These are phyloP conservation scores for Galleria mellonella DNA, from an alignment of 1,140 invertebrate genomes.

Conservation along the genomic window DNA sequence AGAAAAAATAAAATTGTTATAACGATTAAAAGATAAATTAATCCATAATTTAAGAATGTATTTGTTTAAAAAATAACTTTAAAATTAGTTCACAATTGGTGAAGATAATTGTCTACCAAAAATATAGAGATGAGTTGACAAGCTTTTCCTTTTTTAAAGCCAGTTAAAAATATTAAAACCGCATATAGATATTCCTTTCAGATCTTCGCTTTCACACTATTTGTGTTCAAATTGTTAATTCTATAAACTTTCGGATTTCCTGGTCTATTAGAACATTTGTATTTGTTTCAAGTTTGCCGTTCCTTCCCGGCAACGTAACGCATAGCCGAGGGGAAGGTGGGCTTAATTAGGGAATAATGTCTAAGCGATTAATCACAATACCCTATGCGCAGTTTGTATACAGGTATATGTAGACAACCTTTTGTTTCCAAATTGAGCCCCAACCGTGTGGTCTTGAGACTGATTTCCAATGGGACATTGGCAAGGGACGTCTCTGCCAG, in stretches of 20 bases:
- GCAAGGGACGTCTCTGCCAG: slow-evolving; percentile 38
- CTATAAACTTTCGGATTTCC: slow-evolving; percentile 36
- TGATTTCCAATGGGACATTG: slow-evolving; percentile 53
- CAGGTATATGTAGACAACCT: slow-evolving; percentile 7
- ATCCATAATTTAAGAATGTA: too few species aligned
- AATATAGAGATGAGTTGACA: too few species aligned
- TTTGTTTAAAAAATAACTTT: too few species aligned
- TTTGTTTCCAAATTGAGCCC: slow-evolving; percentile 25
- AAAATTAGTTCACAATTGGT: too few species aligned
- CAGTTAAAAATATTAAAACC: too few species aligned
- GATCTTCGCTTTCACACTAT: slow-evolving; percentile 5
- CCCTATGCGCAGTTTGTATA: slow-evolving; percentile 8
- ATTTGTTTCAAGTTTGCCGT: slow-evolving; percentile 36
- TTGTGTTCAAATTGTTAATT: slow-evolving; percentile 30
- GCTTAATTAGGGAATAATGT: slow-evolving; percentile 71
- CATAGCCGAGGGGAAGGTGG: slow-evolving; percentile 41
- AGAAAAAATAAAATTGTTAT: too few species aligned
- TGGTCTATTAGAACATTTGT: slow-evolving; percentile 19
- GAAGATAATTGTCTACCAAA: too few species aligned
- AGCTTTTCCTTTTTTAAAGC: too few species aligned
- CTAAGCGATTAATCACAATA: slow-evolving; percentile 65
- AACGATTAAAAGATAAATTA: too few species aligned
- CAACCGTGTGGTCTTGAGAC: slow-evolving; percentile 23
- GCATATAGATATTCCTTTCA: too few species aligned
- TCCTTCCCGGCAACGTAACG: slow-evolving; percentile 33